phyloP scores from a whole-genome alignment of 2,113 vertebrate species.

The Alethe castanea region DNA sequence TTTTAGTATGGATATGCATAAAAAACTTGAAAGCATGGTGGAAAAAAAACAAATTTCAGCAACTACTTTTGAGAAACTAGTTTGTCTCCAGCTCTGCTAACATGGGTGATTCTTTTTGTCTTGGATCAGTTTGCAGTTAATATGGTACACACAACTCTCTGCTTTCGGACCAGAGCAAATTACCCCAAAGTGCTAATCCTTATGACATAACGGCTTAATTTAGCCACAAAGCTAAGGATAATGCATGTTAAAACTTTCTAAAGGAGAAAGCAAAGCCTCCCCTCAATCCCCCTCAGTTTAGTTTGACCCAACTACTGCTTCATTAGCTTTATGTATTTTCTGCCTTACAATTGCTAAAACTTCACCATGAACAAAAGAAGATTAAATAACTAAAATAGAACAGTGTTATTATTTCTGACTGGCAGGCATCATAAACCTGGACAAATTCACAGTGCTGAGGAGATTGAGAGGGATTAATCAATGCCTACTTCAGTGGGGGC shows the following conservation, averaged over 20 bases:
- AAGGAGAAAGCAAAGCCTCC: background rate
- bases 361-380: background rate
- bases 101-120: background rate
- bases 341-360: background rate
- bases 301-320: background rate
- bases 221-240: background rate
- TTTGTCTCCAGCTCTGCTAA: background rate
- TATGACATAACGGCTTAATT: background rate
- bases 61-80: background rate
- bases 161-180: background rate
- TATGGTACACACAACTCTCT: rapidly evolving
- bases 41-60: too few relatives aligned
- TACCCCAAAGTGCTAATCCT: background rate
- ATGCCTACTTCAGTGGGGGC: background rate
- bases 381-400: background rate
- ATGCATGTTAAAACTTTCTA: background rate
- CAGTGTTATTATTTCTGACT: background rate
- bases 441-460: background rate
- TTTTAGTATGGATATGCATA: background rate
- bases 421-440: background rate
- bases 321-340: background rate
- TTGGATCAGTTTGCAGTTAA: background rate
- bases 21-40: background rate
- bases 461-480: background rate
- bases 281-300: background rate